phyloP scores from a whole-genome alignment of 2,888 invertebrate genomes.

The Polyploca ridens region DNA sequence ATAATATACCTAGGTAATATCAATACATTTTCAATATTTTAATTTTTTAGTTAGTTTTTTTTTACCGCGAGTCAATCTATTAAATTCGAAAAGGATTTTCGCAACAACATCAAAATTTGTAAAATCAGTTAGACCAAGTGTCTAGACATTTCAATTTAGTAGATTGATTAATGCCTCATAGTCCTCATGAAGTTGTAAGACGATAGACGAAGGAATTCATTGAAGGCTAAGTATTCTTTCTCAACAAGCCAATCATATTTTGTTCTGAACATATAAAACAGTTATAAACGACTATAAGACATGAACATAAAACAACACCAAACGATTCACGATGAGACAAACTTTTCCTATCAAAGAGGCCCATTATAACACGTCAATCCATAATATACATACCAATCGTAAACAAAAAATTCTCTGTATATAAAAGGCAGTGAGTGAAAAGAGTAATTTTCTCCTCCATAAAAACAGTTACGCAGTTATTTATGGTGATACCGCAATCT shows the following conservation, averaged over 20 bases:
- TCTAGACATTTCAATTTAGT: neutral
- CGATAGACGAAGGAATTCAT: too few species aligned
- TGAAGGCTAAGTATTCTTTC: too few species aligned
- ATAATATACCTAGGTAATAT: too few species aligned
- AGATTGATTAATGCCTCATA: neutral
- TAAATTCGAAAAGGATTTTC: neutral
- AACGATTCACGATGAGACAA: conserved; percentile 24
- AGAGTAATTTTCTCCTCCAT: conserved; percentile 78
- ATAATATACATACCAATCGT: conserved; percentile 50
- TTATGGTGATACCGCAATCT: conserved; percentile 82
- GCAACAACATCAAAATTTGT: too few species aligned
- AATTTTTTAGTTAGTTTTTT: too few species aligned
- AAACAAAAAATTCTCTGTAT: conserved; percentile 66
- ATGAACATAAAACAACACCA: neutral
- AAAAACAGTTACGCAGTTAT: conserved; percentile 82
- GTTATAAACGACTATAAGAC: neutral
- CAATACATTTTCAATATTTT: too few species aligned
- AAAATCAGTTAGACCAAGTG: neutral
- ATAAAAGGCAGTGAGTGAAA: conserved; percentile 77
- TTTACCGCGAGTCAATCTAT: too few species aligned
- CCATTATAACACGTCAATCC: conserved; percentile 33
- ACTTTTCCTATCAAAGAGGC: conserved; percentile 25
- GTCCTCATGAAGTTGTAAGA: neutral
- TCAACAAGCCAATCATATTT: neutral
- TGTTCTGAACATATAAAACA: neutral